These are phyloP conservation scores for Drosophila mimetica DNA, from an alignment of 2,888 invertebrate species.

Conservation along the genomic window DNA sequence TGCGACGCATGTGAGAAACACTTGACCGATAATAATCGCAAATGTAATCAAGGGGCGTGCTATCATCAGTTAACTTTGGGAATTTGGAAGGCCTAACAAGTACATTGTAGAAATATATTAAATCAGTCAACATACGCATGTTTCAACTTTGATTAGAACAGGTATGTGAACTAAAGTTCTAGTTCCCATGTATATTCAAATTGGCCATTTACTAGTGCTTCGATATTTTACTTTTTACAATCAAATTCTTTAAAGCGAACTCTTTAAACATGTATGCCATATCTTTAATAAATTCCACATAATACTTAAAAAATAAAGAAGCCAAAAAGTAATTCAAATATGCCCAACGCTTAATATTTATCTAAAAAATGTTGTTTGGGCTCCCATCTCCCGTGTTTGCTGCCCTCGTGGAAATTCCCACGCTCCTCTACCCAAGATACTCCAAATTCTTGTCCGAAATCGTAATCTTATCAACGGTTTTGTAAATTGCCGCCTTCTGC, in stretches of 20 bases:
- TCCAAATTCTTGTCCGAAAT: constrained; percentile 3
- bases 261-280: too few species aligned
- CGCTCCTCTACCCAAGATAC: constrained; percentile 13
- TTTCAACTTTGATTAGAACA: neutral
- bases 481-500: constrained; percentile 27
- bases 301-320: neutral
- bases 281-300: neutral
- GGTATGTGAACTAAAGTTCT: neutral
- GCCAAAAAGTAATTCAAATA: neutral
- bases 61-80: neutral
- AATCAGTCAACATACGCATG: neutral
- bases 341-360: neutral
- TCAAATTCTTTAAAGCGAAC: too few species aligned
- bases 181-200: neutral
- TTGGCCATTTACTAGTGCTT: neutral
- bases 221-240: too few species aligned
- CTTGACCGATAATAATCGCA: constrained; percentile 29
- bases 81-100: neutral
- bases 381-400: neutral
- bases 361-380: neutral
- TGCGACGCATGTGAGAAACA: constrained; percentile 17
- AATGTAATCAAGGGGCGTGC: constrained; percentile 20
- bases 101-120: too few species aligned
- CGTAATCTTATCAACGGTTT: constrained; percentile 41
- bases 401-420: constrained; percentile 28